These are phyloP conservation scores for Scopus umbretta DNA, from an alignment of 2,113 vertebrate genomes.

Conservation along the genomic window DNA sequence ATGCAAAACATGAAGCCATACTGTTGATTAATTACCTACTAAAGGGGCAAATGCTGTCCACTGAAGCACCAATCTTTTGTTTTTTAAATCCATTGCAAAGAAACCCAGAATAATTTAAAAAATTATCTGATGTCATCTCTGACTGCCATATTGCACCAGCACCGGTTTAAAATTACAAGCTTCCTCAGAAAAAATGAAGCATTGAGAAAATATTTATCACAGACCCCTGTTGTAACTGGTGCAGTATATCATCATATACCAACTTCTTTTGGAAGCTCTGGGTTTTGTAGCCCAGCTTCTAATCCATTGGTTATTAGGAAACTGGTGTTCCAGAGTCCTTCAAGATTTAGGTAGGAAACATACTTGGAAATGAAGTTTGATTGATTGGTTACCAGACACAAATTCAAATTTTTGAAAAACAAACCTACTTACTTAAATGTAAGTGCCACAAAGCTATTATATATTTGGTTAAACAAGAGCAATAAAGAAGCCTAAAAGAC, in stretches of 20 bases:
- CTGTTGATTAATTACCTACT: background rate
- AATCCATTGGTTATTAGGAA: conserved; percentile 11
- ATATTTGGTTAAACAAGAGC: conserved; percentile 53
- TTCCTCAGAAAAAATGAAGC: background rate
- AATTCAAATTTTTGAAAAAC: conserved; percentile 49
- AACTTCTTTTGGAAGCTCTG: background rate
- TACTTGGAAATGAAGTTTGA: conserved; percentile 6
- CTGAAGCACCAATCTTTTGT: background rate
- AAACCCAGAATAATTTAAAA: background rate
- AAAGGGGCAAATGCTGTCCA: background rate
- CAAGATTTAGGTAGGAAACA: conserved; percentile 11
- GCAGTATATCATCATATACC: background rate
- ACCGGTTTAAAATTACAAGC: background rate
- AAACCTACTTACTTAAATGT: conserved; percentile 26
- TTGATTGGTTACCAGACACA: conserved; percentile 1
- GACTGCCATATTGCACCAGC: background rate
- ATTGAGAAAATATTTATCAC: background rate
- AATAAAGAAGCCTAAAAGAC: conserved; percentile 37
- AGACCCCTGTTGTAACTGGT: background rate
- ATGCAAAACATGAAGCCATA: background rate
- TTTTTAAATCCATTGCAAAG: background rate
- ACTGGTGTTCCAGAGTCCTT: conserved; percentile 35
- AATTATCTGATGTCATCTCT: background rate
- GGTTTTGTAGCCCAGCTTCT: background rate
- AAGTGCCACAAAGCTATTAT: conserved; percentile 43